These are phyloP conservation scores for Tenrec ecaudatus DNA, from an alignment of 2,113 vertebrate genomes.

Conservation along the genomic window DNA sequence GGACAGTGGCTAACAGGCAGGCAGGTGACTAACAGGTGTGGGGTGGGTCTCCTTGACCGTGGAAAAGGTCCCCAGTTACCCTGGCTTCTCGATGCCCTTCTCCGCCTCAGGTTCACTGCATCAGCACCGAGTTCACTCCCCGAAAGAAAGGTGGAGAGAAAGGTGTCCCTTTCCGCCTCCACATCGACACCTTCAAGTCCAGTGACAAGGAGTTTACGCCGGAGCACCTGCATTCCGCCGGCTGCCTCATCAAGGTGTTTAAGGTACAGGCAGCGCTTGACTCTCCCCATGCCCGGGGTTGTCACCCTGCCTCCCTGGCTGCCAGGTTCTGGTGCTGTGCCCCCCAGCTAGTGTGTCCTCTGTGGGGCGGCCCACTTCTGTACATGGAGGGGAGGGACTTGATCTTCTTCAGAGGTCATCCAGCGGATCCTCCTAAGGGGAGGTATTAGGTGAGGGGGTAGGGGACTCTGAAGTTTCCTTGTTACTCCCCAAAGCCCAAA, in stretches of 20 bases:
- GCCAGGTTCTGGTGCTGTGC: neutral
- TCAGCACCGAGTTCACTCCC: constrained; percentile 83
- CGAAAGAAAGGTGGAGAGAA: constrained; percentile 84
- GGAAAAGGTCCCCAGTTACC: neutral
- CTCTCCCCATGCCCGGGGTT: neutral
- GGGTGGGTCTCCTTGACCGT: neutral
- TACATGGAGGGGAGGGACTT: neutral
- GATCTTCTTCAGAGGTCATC: neutral
- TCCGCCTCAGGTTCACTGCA: constrained; percentile 79
- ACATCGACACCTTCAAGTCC: constrained; percentile 80
- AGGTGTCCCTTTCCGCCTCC: constrained; percentile 79
- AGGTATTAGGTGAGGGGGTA: neutral
- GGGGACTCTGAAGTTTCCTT: neutral
- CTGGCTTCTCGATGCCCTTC: neutral
- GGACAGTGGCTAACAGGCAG: neutral
- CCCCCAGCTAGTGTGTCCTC: no score
- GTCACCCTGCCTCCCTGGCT: neutral
- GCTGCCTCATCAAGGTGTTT: constrained; percentile 83
- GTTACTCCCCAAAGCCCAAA: constrained; percentile 11
- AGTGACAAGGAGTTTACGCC: constrained; percentile 66
- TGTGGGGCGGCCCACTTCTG: neutral
- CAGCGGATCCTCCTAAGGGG: neutral
- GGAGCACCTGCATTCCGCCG: constrained; percentile 72
- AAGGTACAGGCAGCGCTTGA: constrained; percentile 45
- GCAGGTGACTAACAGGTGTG: neutral